Base-by-base conservation (phyloP, 2,888 invertebrate genomes). In the Scelioninae gen. 2 region DNA sequence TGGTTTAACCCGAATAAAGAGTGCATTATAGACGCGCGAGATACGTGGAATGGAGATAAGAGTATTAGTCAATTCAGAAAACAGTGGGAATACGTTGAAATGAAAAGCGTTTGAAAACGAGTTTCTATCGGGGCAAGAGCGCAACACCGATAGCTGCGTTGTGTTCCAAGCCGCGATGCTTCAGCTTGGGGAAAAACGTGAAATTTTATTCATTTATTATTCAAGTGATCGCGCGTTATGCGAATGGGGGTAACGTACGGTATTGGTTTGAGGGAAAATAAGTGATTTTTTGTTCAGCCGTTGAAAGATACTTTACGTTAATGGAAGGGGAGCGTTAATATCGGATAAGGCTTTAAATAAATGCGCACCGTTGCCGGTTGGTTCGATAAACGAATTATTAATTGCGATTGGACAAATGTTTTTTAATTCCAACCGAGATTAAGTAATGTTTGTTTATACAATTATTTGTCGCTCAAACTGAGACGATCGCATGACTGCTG, bases 121-220 rank as follows among this genome's bases (percentile, higher is more conserved):
- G 43, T 45, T 58, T 41, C 11, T 19, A 41, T 11, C 10, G 15
- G 37, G 31, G 0, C 15, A 33, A 33, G 31, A 28, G 19, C n/a
- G n/a, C n/a, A n/a, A n/a, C n/a, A n/a, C n/a, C n/a, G n/a, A n/a
- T n/a, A n/a, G n/a, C n/a, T n/a, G n/a, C n/a, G n/a, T n/a, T n/a
- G n/a, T n/a, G n/a, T n/a, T n/a, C n/a, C n/a, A n/a, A n/a, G n/a
- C n/a, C n/a, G n/a, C n/a, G n/a, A n/a, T 33, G 43, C 25, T 25
- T 6, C 4, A 25, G 6, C 25, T 25, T n/a, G n/a, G 35, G 13
- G 10, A n/a, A 39, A 39, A 11, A 39, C 35, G 13, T 18, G 50
- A 52, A 63, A 63, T 63, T 63, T 9, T 39, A 50, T 61, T 48
- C 60, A 61, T 61, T 61, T 61, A 61, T 61, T 61, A 61, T 61